Evolutionary conservation across 2,113 vertebrate species (phyloP), one percentile per base, ranked within the genome.

Genomic region (Clinocottus analis): DNA sequence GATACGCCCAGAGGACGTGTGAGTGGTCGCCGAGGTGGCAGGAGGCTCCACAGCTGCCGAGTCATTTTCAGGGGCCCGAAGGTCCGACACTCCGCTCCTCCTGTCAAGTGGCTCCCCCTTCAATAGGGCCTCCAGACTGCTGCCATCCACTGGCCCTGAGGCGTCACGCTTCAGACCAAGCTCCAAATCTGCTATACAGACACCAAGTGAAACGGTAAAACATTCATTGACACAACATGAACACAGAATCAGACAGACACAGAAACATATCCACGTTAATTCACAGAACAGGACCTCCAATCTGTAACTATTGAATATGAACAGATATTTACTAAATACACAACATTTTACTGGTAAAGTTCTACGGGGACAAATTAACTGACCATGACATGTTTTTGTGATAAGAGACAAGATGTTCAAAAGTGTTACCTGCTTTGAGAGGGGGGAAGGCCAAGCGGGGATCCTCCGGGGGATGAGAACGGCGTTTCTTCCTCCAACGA

Each of bases 401-500:
- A 23, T 19, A 13, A 12, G 0, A 56, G 33, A 37, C 33, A 43
- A 14, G 37, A 21, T 63, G 3, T 37, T 75, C 0, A 61, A 27
- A 64, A 3, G 2, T 21, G 2, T 41, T 91, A 98, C 98, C 98
- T 84, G 98, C 90, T 94, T 99, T 99, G 61, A 99, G 94, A 25
- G 97, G 95, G 0, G 98, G 96, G 73, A 99, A 99, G 12, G 96
- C 95, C 67, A 99, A 95, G 1, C 97, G 93, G 0, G 98, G 98
- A 33, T 99, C 98, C 82, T 99, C 98, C 0, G 98, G 98, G 1
- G 98, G 98, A 71, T 98, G 98, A 3, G 97, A 95, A 21, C 97
- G 95, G 25, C 97, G 94, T 78, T 97, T 99, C 92, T 99, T 99
- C 74, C 98, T 92, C 98, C 98, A 99, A 78, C 98, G 96, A 0